Evolutionary conservation across 2,113 vertebrate species (phyloP).

Genomic region (Alouatta palliata): DNA sequence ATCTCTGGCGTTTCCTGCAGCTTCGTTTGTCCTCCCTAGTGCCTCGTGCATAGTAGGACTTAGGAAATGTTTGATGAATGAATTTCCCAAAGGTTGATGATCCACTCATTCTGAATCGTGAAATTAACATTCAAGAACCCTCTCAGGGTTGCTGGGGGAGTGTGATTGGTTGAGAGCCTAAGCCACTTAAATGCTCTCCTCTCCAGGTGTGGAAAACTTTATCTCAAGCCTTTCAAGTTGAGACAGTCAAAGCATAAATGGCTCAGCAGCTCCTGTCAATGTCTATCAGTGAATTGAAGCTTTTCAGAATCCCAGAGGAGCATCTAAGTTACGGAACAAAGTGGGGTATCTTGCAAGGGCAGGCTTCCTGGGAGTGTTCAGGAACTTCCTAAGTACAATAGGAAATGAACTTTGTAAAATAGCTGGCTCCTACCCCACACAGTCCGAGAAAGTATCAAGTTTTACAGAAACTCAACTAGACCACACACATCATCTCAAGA

Average conservation of each 20-base stretch:
- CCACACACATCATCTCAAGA: not conserved
- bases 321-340: not conserved
- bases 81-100: not conserved
- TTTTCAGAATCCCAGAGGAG: conserved; percentile 37
- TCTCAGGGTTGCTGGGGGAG: not conserved
- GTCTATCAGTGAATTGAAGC: not conserved
- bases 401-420: not conserved
- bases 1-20: not conserved
- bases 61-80: not conserved
- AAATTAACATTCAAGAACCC: not conserved
- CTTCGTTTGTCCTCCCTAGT: not conserved
- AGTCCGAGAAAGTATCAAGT: not conserved
- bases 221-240: conserved; percentile 43
- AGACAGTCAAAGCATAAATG: conserved; percentile 50
- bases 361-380: conserved; percentile 11
- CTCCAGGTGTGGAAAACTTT: conserved; percentile 17
- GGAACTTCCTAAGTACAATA: not conserved
- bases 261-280: not conserved
- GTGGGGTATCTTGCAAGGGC: not conserved
- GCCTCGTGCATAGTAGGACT: not conserved
- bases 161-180: not conserved
- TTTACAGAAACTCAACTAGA: not conserved
- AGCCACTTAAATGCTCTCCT: not conserved
- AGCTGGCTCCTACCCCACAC: not conserved
- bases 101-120: not conserved